phyloP scores from a whole-genome alignment of 2,797 vertebrate species.

The Gymnocypris eckloni region DNA sequence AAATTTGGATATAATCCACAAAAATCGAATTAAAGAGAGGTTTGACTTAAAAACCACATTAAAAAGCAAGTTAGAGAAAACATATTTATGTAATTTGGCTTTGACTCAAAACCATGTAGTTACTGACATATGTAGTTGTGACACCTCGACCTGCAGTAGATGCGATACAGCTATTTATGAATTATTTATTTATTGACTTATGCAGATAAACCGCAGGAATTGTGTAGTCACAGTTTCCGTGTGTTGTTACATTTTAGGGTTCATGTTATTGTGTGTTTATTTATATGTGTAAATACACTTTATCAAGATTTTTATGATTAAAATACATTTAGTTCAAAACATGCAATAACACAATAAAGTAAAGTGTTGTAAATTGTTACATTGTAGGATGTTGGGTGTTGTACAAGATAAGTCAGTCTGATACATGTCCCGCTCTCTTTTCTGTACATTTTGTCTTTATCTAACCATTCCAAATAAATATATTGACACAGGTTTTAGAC shows the following conservation, averaged over 20 bases:
- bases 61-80: background rate
- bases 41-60: background rate
- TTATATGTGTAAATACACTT: background rate
- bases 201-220: background rate
- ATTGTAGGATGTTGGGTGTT: background rate
- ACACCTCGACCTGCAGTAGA: background rate
- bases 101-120: background rate
- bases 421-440: background rate
- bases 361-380: background rate
- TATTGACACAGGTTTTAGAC: background rate
- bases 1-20: too few species aligned
- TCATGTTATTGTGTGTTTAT: background rate
- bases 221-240: background rate
- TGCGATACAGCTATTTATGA: background rate
- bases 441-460: background rate
- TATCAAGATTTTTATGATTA: background rate
- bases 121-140: background rate
- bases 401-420: background rate
- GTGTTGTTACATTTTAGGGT: background rate
- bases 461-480: background rate
- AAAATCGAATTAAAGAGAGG: background rate
- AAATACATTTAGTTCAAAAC: background rate
- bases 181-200: background rate
- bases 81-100: background rate
- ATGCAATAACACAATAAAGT: background rate